Conservation (phyloP, 2,113 vertebrate genomes). For the Lampris incognitus region DNA sequence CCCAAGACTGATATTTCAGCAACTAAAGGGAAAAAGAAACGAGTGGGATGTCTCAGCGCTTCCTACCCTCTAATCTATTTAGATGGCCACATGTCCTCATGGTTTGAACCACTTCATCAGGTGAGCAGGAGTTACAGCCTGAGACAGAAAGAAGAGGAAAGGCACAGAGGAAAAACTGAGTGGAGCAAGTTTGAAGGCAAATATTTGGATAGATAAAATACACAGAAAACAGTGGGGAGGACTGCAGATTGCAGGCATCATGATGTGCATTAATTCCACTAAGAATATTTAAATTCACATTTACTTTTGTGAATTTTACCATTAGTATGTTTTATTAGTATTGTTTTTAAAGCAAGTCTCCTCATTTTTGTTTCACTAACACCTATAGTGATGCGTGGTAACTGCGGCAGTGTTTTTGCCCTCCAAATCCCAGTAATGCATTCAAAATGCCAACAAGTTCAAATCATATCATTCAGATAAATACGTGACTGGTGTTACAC, state of each 20-base stretch:
- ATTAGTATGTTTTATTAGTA: no score
- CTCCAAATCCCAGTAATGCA: no score
- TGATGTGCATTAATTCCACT: no score
- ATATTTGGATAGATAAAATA: constrained; percentile 21
- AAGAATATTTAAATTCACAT: no score
- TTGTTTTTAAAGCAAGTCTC: no score
- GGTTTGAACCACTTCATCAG: constrained; percentile 60
- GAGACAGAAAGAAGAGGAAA: neutral
- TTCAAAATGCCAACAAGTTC: no score
- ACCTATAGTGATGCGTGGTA: no score
- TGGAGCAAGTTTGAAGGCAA: neutral
- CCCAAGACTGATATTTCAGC: constrained; percentile 65
- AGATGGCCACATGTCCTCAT: constrained; percentile 62
- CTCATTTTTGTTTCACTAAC: no score
- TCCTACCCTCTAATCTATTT: constrained; percentile 61
- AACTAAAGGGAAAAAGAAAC: constrained; percentile 44
- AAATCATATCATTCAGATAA: no score
- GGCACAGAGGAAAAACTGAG: neutral
- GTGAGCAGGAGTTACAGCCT: constrained; percentile 1
- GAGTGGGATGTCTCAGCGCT: constrained; percentile 37
- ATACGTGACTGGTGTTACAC: no score
- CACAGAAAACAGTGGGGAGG: neutral
- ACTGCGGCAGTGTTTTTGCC: no score
- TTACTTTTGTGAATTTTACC: no score
- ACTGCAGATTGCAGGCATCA: neutral